Conservation (phyloP, 2,113 vertebrate species). For the Semicossyphus pulcher region DNA sequence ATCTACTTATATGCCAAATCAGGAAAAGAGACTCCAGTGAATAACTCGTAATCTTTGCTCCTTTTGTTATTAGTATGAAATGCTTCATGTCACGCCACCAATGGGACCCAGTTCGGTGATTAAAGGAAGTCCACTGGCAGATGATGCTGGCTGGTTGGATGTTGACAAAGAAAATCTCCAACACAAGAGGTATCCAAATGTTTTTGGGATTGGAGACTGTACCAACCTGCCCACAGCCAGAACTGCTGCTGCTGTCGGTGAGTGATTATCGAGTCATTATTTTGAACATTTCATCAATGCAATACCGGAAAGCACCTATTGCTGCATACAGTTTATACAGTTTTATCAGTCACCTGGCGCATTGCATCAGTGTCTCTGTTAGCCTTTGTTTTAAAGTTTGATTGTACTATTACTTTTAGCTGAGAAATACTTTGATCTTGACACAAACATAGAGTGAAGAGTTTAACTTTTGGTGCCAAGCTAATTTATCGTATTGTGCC, state of each 20-base stretch:
- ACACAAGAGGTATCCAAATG: conserved; percentile 91
- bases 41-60: not conserved
- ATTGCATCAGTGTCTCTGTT: not conserved
- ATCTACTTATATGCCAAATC: not conserved
- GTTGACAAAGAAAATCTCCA: conserved; percentile 92
- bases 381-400: too few species aligned
- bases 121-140: conserved; percentile 85
- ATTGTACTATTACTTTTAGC: too few species aligned
- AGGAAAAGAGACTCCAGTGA: not conserved
- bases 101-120: conserved; percentile 92
- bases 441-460: too few species aligned
- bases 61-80: conserved; percentile 88
- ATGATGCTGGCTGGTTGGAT: conserved; percentile 90
- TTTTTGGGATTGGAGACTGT: conserved; percentile 98
- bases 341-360: not conserved
- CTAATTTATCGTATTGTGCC: not conserved
- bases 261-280: conserved; percentile 29
- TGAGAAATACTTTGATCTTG: too few species aligned
- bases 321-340: not conserved
- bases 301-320: conserved; percentile 13
- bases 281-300: not conserved
- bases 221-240: conserved; percentile 94
- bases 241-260: conserved; percentile 94
- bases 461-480: too few species aligned
- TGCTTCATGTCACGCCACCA: conserved; percentile 97